Conservation (phyloP, 2,888 invertebrate genomes). For the Cantharis nigra region DNA sequence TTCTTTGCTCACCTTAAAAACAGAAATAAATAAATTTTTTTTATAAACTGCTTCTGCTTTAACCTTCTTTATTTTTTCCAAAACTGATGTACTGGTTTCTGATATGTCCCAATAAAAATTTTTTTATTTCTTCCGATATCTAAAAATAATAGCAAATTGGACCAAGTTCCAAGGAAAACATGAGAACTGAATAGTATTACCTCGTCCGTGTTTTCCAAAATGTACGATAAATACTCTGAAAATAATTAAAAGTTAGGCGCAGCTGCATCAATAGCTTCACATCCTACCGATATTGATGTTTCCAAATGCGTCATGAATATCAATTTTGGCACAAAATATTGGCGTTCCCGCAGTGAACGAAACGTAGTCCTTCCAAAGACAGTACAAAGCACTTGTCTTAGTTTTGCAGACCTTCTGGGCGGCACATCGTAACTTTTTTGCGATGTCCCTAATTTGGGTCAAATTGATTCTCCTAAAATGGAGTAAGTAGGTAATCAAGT, state of each 20-base stretch:
- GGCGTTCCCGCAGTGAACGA: not conserved
- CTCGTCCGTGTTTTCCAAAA: not conserved
- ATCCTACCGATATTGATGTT: slow-evolving; percentile 21
- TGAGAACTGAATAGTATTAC: not conserved
- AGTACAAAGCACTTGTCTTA: slow-evolving; percentile 10
- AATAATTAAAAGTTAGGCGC: not conserved
- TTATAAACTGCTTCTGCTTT: too few species aligned
- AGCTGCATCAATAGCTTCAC: not conserved
- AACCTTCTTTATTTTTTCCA: not conserved
- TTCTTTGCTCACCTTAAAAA: slow-evolving; percentile 10
- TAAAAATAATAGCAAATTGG: not conserved
- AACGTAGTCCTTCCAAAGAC: slow-evolving; percentile 18
- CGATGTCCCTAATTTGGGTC: not conserved
- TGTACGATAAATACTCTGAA: slow-evolving; percentile 9
- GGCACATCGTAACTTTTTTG: not conserved
- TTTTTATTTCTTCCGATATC: not conserved
- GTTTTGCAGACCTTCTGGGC: slow-evolving; percentile 15
- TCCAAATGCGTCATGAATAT: slow-evolving; percentile 30
- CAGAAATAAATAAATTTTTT: not conserved
- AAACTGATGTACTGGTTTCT: not conserved
- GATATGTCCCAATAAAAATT: not conserved
- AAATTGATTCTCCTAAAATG: not conserved
- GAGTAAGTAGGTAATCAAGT: not conserved
- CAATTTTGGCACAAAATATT: slow-evolving; percentile 25
- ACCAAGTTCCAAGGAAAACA: not conserved